Conservation (phyloP, 2,113 vertebrate genomes). For the Tapirus terrestris region DNA sequence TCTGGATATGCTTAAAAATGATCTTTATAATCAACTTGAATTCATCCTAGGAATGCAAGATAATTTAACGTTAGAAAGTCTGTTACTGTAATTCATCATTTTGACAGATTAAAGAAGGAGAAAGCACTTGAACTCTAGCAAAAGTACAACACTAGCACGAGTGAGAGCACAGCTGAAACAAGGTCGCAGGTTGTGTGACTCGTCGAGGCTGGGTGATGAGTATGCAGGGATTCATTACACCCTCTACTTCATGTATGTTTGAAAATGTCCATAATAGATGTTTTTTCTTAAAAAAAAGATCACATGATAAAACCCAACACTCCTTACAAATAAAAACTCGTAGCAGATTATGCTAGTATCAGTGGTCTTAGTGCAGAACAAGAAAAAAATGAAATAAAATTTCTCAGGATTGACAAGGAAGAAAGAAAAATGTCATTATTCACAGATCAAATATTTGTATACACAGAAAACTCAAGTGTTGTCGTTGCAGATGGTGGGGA, state of each 20-base stretch:
- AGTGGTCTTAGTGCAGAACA: neutral
- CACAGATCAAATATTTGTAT: neutral
- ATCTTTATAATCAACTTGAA: neutral
- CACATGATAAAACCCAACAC: neutral
- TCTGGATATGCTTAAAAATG: neutral
- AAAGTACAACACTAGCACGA: neutral
- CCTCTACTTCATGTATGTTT: neutral
- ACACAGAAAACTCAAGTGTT: neutral
- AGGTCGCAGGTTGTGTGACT: neutral
- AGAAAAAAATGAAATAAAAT: neutral
- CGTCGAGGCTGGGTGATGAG: too few species aligned
- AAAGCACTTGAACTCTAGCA: neutral
- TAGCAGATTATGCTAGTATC: neutral
- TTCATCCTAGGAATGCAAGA: neutral
- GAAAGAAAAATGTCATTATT: neutral
- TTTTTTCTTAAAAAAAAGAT: neutral
- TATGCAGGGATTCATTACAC: accelerated
- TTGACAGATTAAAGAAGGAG: neutral
- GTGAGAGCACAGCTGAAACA: accelerated
- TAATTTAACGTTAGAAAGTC: neutral
- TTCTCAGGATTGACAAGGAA: neutral
- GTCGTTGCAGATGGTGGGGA: neutral
- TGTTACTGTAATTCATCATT: neutral
- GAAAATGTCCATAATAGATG: neutral
- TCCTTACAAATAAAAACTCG: neutral